Percentiles rank a stretch among this genome's conserved stretches.
These are phyloP conservation scores for Octodon degus DNA, from an alignment of 2,113 vertebrate species.

Conservation along the genomic window DNA sequence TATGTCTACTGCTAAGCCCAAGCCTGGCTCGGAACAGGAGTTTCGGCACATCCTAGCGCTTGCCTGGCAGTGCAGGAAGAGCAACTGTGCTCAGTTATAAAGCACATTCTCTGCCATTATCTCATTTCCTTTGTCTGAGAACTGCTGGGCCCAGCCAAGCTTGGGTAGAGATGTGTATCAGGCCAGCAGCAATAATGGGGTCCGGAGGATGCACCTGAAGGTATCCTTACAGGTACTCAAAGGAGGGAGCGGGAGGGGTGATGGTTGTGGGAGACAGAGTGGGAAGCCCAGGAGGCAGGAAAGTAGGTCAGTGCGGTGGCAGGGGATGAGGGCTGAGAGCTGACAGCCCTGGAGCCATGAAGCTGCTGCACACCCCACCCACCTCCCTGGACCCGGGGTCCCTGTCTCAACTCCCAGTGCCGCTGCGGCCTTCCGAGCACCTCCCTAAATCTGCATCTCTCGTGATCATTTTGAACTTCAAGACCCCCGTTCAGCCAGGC, in stretches of 20 bases:
- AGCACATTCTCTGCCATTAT: not conserved
- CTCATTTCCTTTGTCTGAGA: not conserved
- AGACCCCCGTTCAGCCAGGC: not conserved
- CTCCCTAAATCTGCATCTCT: not conserved
- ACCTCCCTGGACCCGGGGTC: not conserved
- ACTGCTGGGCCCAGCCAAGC: not conserved
- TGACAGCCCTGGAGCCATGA: not conserved
- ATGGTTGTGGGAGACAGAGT: not conserved
- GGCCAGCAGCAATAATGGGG: not conserved
- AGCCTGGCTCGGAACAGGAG: rapidly evolving
- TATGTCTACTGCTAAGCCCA: rapidly evolving
- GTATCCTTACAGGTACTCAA: rapidly evolving
- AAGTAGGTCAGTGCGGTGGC: slow-evolving; percentile 1
- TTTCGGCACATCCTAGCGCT: rapidly evolving
- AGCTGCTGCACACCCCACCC: rapidly evolving
- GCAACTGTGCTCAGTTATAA: not conserved
- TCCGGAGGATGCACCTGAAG: not conserved
- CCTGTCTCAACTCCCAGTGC: not conserved
- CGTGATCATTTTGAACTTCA: not conserved
- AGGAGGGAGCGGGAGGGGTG: not conserved
- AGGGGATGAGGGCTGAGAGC: rapidly evolving
- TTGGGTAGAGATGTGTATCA: not conserved
- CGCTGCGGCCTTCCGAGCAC: not conserved
- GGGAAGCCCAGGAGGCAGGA: not conserved
- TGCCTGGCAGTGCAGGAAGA: no score